Evolutionary conservation across 2,888 invertebrate species (phyloP), one percentile per base, ranked within the genome.

Genomic region (Phalera bucephala): DNA sequence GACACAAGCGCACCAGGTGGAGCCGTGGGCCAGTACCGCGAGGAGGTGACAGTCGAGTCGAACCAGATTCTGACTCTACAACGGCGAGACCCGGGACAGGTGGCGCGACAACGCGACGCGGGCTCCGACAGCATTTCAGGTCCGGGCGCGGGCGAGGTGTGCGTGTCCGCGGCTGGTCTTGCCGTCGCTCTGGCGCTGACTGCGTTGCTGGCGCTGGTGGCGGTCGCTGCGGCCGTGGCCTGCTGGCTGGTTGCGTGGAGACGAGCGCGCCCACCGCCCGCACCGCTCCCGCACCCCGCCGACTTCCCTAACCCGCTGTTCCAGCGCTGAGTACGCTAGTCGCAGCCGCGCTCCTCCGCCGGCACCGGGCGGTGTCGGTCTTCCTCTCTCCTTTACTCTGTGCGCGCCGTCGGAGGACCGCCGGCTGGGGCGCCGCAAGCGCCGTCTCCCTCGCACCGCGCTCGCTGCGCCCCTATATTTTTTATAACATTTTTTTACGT

Each of bases 241-340:
- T 97, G 97, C 84, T 98, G 97, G 97, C 91, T 97, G 52, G 96
- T 97, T 93, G 97, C 97, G 61, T 97, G 97, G 90, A 90, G 97
- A 56, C 93, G 97, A 62, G 93, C 95, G 71, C 95, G 97, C 33
- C 96, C 96, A 68, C 93, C 95, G 33, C 93, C 95, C 49, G 97
- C 97, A 23, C 97, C 97, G 29, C 91, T 97, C 65, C 97, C 97
- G 54, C 97, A 97, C 91, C 97, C 97, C 57, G 96, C 97, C 51
- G 97, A 97, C 89, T 97, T 97, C 90, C 97, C 97, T 41, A 97
- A 97, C 85, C 97, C 97, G 60, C 91, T 97, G 72, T 97, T 97
- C 90, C 87, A 87, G 79, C 88, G 87, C 77, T 87, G 49, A 83
- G 69, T 58, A 59, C 67, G 72, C 86, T 84, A 84, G 86, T 84